Evolutionary conservation across 2,113 vertebrate genomes (phyloP), one percentile per base, ranked within the genome.

Genomic region (Xyliphius kryptos): DNA sequence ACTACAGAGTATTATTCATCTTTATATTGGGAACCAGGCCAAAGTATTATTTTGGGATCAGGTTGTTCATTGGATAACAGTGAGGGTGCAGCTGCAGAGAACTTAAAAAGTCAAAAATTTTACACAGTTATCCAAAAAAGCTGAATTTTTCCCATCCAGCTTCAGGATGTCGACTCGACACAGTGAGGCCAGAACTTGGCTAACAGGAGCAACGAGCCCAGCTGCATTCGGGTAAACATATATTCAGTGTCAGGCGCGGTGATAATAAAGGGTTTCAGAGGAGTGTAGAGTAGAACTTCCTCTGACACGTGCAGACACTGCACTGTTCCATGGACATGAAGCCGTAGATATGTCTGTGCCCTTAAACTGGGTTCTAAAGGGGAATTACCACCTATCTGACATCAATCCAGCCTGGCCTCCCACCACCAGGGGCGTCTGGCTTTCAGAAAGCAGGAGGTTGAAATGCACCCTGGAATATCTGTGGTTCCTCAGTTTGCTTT

Each of bases 401-500:
- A 60, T 76, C 72, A 50, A 63, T 55, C 47, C 52, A 22, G 15
- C 15, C 37, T 68, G 66, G 61, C 68, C 56, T 68, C 62, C 59
- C 66, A 67, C 56, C 48, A 61, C 71, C 61, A 57, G 46, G 50
- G 72, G 71, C 64, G 57, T 74, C 36, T 56, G 60, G 52, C 50
- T 68, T 56, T 46, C 70, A 69, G 61, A 74, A 65, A 32, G 44
- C 57, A 46, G 49, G 52, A 72, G 2, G 46, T 41, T 36, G 8
- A 3, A 15, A 37, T 22, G 49, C 32, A 36, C 49, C 60, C 21
- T 26, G 41, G 69, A 75, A 68, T 53, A 73, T 67, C 43, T 73
- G 68, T 65, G 74, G 61, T 68, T 67, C 58, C 67, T 47, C 68
- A 63, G 75, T 74, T 77, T 68, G 63, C 67, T 65, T 77, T 43